Percentiles rank a stretch among this genome's conserved stretches.
Evolutionary conservation across 2,113 vertebrate species (phyloP).

Genomic region (Corvus moneduloides): DNA sequence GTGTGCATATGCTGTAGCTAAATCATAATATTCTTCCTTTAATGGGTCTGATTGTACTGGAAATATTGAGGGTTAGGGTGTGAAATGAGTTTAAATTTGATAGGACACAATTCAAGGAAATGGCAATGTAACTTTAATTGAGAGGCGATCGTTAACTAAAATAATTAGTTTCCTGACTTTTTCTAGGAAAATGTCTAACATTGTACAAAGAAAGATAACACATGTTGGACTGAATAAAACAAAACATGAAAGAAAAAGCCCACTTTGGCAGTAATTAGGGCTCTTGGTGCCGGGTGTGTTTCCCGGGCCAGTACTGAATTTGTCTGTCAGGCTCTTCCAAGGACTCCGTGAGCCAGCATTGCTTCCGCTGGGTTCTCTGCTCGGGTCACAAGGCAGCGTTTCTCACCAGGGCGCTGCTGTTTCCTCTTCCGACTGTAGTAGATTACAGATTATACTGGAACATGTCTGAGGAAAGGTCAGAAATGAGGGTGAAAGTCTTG

Average conservation of each 20-base stretch:
- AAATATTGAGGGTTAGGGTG: background rate
- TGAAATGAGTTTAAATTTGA: constrained; percentile 1
- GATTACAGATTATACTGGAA: constrained; percentile 78
- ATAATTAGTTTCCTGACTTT: constrained; percentile 12
- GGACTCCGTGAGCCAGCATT: constrained; percentile 39
- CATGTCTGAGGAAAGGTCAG: constrained; percentile 78
- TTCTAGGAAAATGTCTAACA: background rate
- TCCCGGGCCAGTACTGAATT: background rate
- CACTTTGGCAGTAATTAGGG: background rate
- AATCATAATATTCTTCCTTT: background rate
- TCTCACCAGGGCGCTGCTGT: constrained; percentile 77
- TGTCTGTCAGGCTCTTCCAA: constrained; percentile 40
- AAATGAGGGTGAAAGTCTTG: constrained; percentile 72
- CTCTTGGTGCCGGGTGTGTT: background rate
- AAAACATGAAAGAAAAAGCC: background rate
- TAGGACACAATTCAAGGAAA: constrained; percentile 16
- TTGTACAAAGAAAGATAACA: background rate
- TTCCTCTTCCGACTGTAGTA: constrained; percentile 79
- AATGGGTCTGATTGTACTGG: background rate
- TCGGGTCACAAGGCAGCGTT: constrained; percentile 75
- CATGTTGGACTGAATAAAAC: background rate
- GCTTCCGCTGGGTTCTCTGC: constrained; percentile 61
- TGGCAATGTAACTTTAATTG: background rate
- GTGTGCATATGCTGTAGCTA: background rate
- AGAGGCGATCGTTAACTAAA: background rate